Evolutionary conservation across 2,888 invertebrate genomes (phyloP).

Genomic region (Octodonta nipae): DNA sequence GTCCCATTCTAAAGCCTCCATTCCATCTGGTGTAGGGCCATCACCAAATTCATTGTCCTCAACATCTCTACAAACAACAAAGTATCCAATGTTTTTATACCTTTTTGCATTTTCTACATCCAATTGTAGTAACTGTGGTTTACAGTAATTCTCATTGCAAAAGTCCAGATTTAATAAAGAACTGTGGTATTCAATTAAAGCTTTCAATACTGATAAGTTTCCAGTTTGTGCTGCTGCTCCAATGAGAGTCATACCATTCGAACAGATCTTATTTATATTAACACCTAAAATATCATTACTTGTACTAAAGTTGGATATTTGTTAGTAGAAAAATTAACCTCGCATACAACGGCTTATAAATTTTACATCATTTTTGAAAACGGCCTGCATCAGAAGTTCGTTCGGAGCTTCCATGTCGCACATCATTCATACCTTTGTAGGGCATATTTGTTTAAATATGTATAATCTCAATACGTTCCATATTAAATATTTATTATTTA

Average conservation of each 20-base stretch:
- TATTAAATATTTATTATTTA: too few species aligned
- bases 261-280: conserved; percentile 54
- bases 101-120: conserved; percentile 20
- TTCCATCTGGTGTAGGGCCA: conserved; percentile 36
- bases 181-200: conserved; percentile 20
- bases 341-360: conserved; percentile 24
- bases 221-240: conserved; percentile 56
- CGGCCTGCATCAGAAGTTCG: conserved; percentile 40
- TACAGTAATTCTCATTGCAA: conserved; percentile 24
- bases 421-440: too few species aligned
- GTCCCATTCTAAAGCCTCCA: conserved; percentile 64
- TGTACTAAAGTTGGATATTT: conserved; percentile 2
- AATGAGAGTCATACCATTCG: conserved; percentile 54
- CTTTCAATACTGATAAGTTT: conserved; percentile 39
- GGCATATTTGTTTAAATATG: too few species aligned
- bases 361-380: conserved; percentile 25
- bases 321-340: conserved; percentile 16
- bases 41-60: conserved; percentile 33
- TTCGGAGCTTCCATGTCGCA: conserved; percentile 34
- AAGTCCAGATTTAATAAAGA: conserved; percentile 18
- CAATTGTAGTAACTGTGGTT: conserved; percentile 24
- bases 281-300: conserved; percentile 49
- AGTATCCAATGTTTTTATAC: conserved; percentile 37
- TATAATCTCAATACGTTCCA: too few species aligned
- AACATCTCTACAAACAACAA: conserved; percentile 35